These are phyloP conservation scores for Eristalis intricaria DNA, from an alignment of 2,888 invertebrate species.

Conservation along the genomic window DNA sequence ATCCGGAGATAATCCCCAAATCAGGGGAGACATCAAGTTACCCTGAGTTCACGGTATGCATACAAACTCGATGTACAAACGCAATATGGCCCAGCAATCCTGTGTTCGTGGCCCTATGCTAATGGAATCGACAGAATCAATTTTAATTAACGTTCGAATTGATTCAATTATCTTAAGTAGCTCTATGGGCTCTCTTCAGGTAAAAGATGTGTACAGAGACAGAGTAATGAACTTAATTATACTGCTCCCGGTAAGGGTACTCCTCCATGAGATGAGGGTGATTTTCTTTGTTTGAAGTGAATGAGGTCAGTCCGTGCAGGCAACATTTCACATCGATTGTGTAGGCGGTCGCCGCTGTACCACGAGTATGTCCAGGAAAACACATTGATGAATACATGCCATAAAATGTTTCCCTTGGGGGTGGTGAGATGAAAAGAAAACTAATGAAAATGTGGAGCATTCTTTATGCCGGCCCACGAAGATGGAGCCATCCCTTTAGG, in stretches of 20 bases:
- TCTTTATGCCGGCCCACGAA: not conserved
- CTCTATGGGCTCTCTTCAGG: not conserved
- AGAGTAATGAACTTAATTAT: not conserved
- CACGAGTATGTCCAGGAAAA: too few species aligned
- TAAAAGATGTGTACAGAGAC: not conserved
- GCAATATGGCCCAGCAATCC: not conserved
- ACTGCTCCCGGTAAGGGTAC: not conserved
- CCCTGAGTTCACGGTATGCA: not conserved
- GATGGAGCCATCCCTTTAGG: too few species aligned
- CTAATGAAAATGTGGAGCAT: not conserved
- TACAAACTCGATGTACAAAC: not conserved
- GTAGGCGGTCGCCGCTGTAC: not conserved
- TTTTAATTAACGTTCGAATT: constrained; percentile 1
- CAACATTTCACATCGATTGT: not conserved
- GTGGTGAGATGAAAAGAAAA: not conserved
- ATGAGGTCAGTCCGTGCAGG: not conserved
- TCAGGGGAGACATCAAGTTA: not conserved
- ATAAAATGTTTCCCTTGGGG: too few species aligned
- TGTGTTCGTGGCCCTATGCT: not conserved
- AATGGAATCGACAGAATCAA: not conserved
- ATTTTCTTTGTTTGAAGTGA: not conserved
- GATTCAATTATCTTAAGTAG: not conserved
- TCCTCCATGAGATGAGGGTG: not conserved
- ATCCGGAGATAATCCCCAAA: not conserved
- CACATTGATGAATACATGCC: too few species aligned